Conservation (phyloP, 2,797 vertebrate genomes). For the Clarias pachynema region DNA sequence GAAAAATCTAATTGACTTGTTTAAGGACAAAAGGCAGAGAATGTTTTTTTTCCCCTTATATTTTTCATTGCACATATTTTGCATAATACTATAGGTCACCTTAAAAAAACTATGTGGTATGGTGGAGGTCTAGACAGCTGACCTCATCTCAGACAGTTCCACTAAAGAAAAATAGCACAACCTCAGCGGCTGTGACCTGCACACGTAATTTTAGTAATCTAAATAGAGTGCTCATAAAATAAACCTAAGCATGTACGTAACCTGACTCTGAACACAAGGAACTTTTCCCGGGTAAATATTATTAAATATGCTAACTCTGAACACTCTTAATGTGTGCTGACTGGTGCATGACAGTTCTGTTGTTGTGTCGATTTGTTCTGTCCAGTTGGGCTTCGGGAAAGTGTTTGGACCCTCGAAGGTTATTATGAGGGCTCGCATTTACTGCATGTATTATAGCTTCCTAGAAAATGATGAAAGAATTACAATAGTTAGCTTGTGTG, state of each 20-base stretch:
- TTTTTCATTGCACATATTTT: too few relatives aligned
- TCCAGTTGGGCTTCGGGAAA: background rate
- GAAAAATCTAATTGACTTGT: too few relatives aligned
- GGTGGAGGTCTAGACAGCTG: background rate
- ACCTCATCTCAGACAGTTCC: background rate
- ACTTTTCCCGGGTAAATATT: background rate
- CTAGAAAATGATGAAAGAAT: background rate
- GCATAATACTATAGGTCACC: too few relatives aligned
- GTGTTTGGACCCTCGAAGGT: background rate
- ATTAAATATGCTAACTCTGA: background rate
- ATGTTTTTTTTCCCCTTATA: too few relatives aligned
- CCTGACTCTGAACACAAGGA: background rate
- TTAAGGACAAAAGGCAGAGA: too few relatives aligned
- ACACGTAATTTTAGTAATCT: background rate
- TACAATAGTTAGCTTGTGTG: background rate
- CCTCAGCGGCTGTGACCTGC: background rate
- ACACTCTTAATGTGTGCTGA: background rate
- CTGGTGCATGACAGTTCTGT: background rate
- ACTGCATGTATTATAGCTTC: background rate
- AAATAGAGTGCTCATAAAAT: background rate
- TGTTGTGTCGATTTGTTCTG: background rate
- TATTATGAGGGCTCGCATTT: background rate
- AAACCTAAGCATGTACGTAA: background rate
- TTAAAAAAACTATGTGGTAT: background rate
- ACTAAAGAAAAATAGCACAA: background rate